A percentile compares a stretch with the other conserved stretches of the same genome.
phyloP scores from a whole-genome alignment of 1,140 invertebrate genomes.

The Drosophila neocordata region DNA sequence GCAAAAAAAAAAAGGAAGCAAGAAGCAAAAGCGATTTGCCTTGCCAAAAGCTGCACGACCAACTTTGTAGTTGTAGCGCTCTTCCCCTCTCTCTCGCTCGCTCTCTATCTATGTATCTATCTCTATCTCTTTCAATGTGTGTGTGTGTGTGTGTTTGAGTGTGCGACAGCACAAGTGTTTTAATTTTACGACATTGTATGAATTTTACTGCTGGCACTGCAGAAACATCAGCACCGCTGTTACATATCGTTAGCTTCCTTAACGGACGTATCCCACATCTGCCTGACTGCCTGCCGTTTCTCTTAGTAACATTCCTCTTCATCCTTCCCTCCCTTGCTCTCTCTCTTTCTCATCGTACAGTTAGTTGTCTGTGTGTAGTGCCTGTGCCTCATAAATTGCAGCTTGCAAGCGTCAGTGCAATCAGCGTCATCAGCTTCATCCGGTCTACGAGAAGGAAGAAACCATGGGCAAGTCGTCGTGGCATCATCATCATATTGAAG shows the following conservation, averaged over 20 bases:
- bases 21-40: constrained; percentile 70
- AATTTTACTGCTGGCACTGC: constrained; percentile 82
- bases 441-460: constrained; percentile 52
- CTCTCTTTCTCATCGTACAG: too few relatives aligned
- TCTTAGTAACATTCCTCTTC: too few relatives aligned
- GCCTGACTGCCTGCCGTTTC: constrained; percentile 14
- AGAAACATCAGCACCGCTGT: constrained; percentile 78
- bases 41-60: constrained; percentile 75
- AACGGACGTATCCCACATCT: constrained; percentile 78
- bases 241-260: constrained; percentile 81
- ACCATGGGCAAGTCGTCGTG: constrained; percentile 45
- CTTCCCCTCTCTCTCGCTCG: neutral
- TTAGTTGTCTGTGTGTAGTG: constrained; percentile 39
- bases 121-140: constrained; percentile 1
- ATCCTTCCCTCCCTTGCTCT: neutral
- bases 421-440: constrained; percentile 80
- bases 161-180: constrained; percentile 76
- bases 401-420: constrained; percentile 80
- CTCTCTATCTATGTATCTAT: neutral
- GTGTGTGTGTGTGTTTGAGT: constrained; percentile 25
- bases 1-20: constrained; percentile 27
- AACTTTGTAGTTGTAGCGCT: constrained; percentile 64
- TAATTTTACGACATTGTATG: constrained; percentile 82
- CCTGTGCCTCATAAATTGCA: constrained; percentile 76
- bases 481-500: neutral